Base-by-base conservation (phyloP, 1,140 invertebrate genomes). In the Sinonovacula constricta region DNA sequence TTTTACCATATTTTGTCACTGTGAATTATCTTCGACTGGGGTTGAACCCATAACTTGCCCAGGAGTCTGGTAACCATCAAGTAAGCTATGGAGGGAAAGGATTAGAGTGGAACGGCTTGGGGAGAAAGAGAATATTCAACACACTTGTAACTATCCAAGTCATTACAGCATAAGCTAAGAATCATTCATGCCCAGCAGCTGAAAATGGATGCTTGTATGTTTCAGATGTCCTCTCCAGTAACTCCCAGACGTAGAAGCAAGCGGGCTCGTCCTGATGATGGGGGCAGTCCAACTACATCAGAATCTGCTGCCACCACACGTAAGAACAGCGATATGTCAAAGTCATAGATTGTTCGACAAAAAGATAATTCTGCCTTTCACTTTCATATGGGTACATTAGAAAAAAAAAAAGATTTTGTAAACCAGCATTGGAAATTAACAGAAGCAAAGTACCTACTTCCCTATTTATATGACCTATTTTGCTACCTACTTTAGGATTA, bases 211-310 rank as follows among this genome's bases (percentile, higher is more conserved):
- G 26, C 24, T 62, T 15, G 49, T 28, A 59, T 3, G n/a, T 36
- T 56, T 14, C 65, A 70, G 36, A 88, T 88, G 87, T 86, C 84
- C 49, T 85, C 83, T 15, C 85, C 85, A 56, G 22, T 82, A 15
- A 84, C 81, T 30, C 82, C 86, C 34, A 79, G 84, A 39, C 77
- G 85, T 10, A 68, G 81, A 54, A 87, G 85, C 67, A 87, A 85
- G 65, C 45, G 84, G 12, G 79, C 83, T 5, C 49, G 83, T n/a
- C 56, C 67, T 22, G 82, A 81, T 15, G 84, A 85, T 53, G 36
- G 78, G 5, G 69, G 81, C 26, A 88, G 82, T 63, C 85, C 86
- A 33, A 67, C 80, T 15, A 56, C 80, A 45, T 63, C 74, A 36
- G 54, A 33, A 18, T 75, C 70, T 10, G 49, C 65, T 26, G 45